phyloP scores from a whole-genome alignment of 2,888 invertebrate genomes.

The Theodoxus fluviatilis region DNA sequence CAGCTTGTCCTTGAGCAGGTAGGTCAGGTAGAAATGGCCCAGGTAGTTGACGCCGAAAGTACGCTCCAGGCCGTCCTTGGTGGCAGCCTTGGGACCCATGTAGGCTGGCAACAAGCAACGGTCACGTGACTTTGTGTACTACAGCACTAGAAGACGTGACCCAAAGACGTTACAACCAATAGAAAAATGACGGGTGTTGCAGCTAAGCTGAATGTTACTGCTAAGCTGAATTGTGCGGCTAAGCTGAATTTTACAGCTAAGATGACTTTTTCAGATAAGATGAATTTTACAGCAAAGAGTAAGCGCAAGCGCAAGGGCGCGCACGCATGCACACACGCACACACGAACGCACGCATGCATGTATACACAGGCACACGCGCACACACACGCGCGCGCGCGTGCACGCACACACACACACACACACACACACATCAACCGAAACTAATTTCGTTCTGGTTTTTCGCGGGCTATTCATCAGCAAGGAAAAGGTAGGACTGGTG shows the following conservation, averaged over 20 bases:
- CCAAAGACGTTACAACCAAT: background rate
- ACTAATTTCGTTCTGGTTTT: background rate
- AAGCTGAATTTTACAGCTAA: background rate
- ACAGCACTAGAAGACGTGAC: background rate
- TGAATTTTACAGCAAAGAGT: background rate
- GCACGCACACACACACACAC: background rate
- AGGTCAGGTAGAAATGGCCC: conserved; percentile 57
- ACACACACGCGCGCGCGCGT: background rate
- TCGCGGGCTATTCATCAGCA: background rate
- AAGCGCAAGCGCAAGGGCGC: background rate
- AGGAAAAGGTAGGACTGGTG: too few species aligned
- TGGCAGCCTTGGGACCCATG: conserved; percentile 53
- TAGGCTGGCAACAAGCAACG: conserved; percentile 43
- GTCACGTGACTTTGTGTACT: background rate
- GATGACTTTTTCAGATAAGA: background rate
- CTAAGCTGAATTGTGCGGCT: background rate
- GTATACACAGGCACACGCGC: background rate
- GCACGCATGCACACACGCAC: background rate
- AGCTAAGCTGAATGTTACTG: background rate
- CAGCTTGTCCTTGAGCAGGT: conserved; percentile 47
- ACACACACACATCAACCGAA: background rate
- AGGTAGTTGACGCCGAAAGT: conserved; percentile 57
- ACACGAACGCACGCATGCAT: too few species aligned
- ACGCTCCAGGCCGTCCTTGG: conserved; percentile 52
- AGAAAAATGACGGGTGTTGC: background rate